These are phyloP conservation scores for Ectropis grisescens DNA, from an alignment of 1,140 invertebrate species.

Conservation along the genomic window DNA sequence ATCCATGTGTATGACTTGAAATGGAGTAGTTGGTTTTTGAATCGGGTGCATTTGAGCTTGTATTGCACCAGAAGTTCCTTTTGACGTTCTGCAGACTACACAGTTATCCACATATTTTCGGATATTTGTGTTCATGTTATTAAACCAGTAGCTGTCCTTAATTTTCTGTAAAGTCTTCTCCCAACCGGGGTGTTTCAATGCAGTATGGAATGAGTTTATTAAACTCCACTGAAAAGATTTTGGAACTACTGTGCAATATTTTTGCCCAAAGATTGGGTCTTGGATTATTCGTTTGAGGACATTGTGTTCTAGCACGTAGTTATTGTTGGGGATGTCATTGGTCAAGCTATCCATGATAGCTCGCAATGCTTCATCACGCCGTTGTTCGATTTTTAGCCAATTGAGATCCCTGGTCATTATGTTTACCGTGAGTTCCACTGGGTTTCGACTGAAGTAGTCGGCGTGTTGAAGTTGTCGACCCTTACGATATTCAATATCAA, in stretches of 20 bases:
- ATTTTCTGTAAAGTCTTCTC: constrained; percentile 25
- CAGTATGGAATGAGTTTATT: constrained; percentile 20
- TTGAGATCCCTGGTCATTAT: neutral
- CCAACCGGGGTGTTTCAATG: constrained; percentile 21
- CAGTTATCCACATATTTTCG: constrained; percentile 20
- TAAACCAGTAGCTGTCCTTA: constrained; percentile 19
- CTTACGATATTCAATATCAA: neutral
- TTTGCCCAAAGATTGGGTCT: constrained; percentile 5
- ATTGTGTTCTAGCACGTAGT: constrained; percentile 1
- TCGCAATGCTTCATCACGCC: neutral
- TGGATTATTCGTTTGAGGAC: constrained; percentile 3
- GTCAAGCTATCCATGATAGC: neutral
- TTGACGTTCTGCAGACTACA: constrained; percentile 15
- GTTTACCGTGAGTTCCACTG: neutral
- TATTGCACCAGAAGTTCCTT: constrained; percentile 16
- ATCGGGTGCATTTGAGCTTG: constrained; percentile 27
- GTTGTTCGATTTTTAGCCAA: constrained; percentile 1
- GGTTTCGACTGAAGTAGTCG: neutral
- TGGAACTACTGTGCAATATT: constrained; percentile 11
- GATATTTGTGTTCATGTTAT: constrained; percentile 15
- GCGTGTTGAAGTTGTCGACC: neutral
- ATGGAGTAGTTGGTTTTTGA: constrained; percentile 18
- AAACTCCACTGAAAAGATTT: constrained; percentile 23
- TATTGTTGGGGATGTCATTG: neutral
- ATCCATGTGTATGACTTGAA: constrained; percentile 25